phyloP scores from a whole-genome alignment of 1,140 invertebrate species.

The Orussus abietinus region DNA sequence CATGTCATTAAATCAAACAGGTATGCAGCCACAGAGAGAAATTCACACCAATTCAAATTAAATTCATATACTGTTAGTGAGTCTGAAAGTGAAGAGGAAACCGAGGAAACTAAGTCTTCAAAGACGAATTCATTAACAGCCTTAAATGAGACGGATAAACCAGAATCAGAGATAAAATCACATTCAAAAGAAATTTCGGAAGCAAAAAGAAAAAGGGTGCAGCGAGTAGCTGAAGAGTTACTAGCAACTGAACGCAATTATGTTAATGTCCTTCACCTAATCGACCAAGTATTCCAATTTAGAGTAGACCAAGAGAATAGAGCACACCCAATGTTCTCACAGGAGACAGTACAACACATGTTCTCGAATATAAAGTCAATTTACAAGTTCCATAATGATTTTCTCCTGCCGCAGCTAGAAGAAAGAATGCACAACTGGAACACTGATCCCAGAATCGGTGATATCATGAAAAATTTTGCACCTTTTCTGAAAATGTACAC shows the following conservation, averaged over 20 bases:
- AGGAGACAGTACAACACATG: slow-evolving; percentile 45
- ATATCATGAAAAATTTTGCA: slow-evolving; percentile 72
- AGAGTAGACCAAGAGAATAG: slow-evolving; percentile 50
- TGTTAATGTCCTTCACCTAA: slow-evolving; percentile 65
- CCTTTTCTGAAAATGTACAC: slow-evolving; percentile 75
- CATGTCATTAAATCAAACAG: slow-evolving; percentile 20
- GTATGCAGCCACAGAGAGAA: slow-evolving; percentile 38
- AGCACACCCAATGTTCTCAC: slow-evolving; percentile 52
- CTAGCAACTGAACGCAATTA: slow-evolving; percentile 68
- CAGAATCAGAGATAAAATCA: slow-evolving; percentile 23
- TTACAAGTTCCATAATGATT: slow-evolving; percentile 65
- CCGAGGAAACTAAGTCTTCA: slow-evolving; percentile 40
- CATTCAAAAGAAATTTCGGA: slow-evolving; percentile 23
- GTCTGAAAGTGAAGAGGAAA: slow-evolving; percentile 51
- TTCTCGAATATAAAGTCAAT: slow-evolving; percentile 55
- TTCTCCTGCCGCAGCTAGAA: slow-evolving; percentile 63
- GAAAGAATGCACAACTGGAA: slow-evolving; percentile 63
- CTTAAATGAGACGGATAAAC: slow-evolving; percentile 27
- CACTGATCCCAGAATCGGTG: slow-evolving; percentile 60
- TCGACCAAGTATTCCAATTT: slow-evolving; percentile 65
- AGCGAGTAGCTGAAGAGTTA: slow-evolving; percentile 65
- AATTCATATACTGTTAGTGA: slow-evolving; percentile 45
- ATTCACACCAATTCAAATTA: slow-evolving; percentile 31
- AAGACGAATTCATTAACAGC: slow-evolving; percentile 36
- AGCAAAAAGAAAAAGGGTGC: slow-evolving; percentile 48